These are phyloP conservation scores for Anseranas semipalmata DNA, from an alignment of 2,113 vertebrate species.

Conservation along the genomic window DNA sequence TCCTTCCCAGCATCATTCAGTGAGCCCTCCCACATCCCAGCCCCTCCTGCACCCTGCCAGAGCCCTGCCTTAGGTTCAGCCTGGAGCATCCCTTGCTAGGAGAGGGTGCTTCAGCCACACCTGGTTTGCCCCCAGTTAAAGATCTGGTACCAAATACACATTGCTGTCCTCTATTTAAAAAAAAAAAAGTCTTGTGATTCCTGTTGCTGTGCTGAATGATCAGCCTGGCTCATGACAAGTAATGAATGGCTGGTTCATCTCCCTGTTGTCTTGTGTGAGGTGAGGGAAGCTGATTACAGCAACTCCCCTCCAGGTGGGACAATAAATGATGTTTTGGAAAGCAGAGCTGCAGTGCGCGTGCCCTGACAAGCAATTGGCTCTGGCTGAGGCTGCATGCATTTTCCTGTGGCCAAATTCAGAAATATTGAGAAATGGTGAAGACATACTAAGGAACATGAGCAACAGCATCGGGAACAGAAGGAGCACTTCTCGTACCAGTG, in stretches of 20 bases:
- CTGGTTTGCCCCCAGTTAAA: neutral
- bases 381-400: neutral
- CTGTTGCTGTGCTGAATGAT: neutral
- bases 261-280: neutral
- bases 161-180: neutral
- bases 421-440: neutral
- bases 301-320: neutral
- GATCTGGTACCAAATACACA: accelerated
- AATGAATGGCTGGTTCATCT: accelerated
- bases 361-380: accelerated
- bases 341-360: neutral
- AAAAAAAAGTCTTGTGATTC: neutral
- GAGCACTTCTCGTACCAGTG: accelerated
- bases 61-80: neutral
- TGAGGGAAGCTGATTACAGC: neutral
- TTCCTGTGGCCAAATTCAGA: neutral
- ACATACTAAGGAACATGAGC: neutral
- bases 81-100: neutral
- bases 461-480: neutral
- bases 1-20: neutral
- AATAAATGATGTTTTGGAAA: neutral
- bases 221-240: neutral
- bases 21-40: neutral
- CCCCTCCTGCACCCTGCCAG: neutral
- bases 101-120: neutral